Base-by-base conservation (phyloP, 1,140 invertebrate species). In the Psix sp. region DNA sequence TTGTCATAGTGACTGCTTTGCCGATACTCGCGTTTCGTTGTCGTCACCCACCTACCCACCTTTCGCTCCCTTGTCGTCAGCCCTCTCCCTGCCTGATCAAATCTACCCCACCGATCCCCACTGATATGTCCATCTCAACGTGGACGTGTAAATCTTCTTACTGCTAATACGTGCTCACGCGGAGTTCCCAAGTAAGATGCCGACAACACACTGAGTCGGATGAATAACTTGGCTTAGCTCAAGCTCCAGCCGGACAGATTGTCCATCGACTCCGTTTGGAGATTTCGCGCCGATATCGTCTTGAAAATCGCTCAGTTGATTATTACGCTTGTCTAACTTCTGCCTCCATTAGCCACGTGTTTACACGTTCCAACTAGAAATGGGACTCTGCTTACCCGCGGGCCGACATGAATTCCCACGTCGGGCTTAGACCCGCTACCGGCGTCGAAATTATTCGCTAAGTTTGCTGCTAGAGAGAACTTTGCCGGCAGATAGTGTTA, bases 1-100 rank as follows among this genome's bases (percentile, higher is more conserved):
- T 86, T 84, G 84, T 86, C 84, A 86, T 85, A 85, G 84, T 84
- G 84, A 86, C 83, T 84, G 83, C 77, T 82, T 81, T 72, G 70
- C 76, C 80, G 77, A 80, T 79, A 67, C 80, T 74, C 70, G 76
- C 79, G 80, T 74, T 80, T 78, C 72, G 79, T 76, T 76, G 73
- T 74, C 79, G 75, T 76, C 78, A 65, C 62, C 71, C 77, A 63
- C 73, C 57, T 59, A 51, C 73, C 57, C 54, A 51, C 76, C 59
- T 73, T 52, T 56, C 62, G 43, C 42, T 49, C 62, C 57, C 59
- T 56, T 63, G 68, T 71, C 71, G 59, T 73, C 56, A 43, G 42
- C 71, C 71, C 65, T 63, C 56, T 68, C 62, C 63, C 65, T 67
- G 68, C 46, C 46, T 54, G 75, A 77, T 70, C 73, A 74, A 78